These are phyloP conservation scores for Callyntrura guangdongensis DNA, from an alignment of 2,888 invertebrate species.

Conservation along the genomic window DNA sequence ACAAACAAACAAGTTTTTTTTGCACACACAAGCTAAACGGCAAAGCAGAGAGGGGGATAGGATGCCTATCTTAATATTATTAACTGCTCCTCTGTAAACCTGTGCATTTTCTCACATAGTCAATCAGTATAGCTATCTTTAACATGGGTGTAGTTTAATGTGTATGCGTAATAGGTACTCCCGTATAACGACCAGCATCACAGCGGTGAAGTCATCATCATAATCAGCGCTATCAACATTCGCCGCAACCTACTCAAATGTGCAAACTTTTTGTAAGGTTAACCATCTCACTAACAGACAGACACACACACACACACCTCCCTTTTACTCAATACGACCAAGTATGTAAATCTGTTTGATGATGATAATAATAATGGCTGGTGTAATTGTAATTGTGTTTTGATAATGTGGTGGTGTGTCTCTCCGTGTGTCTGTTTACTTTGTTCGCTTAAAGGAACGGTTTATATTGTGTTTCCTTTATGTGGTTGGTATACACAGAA, in stretches of 20 bases:
- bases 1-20: slow-evolving; percentile 73
- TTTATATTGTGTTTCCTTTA: slow-evolving; percentile 8
- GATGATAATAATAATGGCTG: too few species aligned
- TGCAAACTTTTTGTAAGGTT: slow-evolving; percentile 17
- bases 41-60: neutral
- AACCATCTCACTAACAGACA: too few species aligned
- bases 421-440: neutral
- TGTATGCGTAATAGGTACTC: neutral
- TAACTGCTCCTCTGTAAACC: neutral
- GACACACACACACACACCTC: slow-evolving; percentile 38
- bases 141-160: too few species aligned
- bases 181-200: neutral
- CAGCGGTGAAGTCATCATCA: neutral
- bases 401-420: too few species aligned
- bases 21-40: slow-evolving; percentile 52
- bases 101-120: slow-evolving; percentile 1
- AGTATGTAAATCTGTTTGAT: too few species aligned
- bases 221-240: neutral
- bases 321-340: neutral
- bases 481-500: neutral
- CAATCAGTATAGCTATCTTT: too few species aligned
- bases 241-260: neutral
- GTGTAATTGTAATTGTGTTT: too few species aligned
- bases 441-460: slow-evolving; percentile 40
- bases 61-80: neutral